phyloP scores from a whole-genome alignment of 1,140 invertebrate species.

The Eriosoma lanigerum region DNA sequence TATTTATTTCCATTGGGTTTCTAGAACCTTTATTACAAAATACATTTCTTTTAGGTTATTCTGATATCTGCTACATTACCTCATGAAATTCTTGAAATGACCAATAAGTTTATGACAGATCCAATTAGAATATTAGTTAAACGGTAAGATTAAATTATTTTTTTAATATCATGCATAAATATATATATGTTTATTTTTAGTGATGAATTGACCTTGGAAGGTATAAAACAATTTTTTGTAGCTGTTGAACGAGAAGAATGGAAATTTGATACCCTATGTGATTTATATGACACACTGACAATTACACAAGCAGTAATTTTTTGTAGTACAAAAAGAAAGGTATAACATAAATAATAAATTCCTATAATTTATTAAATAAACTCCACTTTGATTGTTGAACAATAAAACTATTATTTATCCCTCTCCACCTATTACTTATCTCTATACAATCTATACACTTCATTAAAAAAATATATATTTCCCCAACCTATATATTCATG shows the following conservation, averaged over 20 bases:
- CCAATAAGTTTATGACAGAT: conserved; percentile 99
- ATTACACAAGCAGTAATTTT: conserved; percentile 99
- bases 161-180: background rate
- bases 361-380: too few species aligned
- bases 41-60: conserved; percentile 65
- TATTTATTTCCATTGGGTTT: too few species aligned
- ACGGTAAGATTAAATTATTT: conserved; percentile 67
- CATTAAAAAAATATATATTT: too few species aligned
- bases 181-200: conserved; percentile 60
- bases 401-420: too few species aligned
- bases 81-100: conserved; percentile 99
- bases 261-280: conserved; percentile 99
- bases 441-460: too few species aligned
- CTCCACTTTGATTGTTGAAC: too few species aligned
- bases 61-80: conserved; percentile 96
- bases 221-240: conserved; percentile 99
- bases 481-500: too few species aligned
- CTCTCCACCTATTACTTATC: too few species aligned
- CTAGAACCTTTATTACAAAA: too few species aligned
- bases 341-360: too few species aligned
- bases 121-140: conserved; percentile 97
- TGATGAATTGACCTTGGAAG: conserved; percentile 99
- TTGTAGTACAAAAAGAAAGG: conserved; percentile 99
- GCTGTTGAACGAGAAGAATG: conserved; percentile 99
- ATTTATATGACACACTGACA: conserved; percentile 98